These are phyloP conservation scores for Gonocerus acuteangulatus DNA, from an alignment of 2,888 invertebrate species.

Conservation along the genomic window DNA sequence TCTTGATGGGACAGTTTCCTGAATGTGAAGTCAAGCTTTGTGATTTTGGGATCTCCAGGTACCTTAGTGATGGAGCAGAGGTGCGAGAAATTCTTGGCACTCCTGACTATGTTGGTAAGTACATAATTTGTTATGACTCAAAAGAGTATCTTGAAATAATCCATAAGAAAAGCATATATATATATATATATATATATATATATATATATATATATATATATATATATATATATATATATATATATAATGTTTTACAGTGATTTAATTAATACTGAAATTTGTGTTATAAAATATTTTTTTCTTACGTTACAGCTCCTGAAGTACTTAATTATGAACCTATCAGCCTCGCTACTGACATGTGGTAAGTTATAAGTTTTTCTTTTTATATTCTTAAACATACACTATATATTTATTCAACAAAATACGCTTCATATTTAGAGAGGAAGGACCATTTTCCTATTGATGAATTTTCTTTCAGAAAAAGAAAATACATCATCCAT, in stretches of 20 bases:
- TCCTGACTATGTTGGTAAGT: slow-evolving; percentile 59
- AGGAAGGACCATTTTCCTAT: no score
- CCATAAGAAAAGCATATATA: no score
- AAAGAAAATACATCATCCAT: no score
- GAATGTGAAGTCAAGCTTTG: slow-evolving; percentile 54
- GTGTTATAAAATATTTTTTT: no score
- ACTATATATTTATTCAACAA: not conserved
- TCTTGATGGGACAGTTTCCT: slow-evolving; percentile 53
- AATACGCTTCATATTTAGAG: no score
- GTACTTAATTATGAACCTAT: slow-evolving; percentile 92
- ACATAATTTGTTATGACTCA: not conserved
- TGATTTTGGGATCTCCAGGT: slow-evolving; percentile 56
- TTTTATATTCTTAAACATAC: not conserved
- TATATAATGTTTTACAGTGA: no score
- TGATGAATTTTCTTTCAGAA: no score
- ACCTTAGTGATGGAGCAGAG: slow-evolving; percentile 54
- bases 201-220: not conserved
- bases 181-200: not conserved
- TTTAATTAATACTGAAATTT: no score
- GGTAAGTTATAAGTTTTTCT: slow-evolving; percentile 46
- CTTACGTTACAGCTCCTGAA: slow-evolving; percentile 66
- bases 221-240: not conserved
- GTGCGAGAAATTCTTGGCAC: slow-evolving; percentile 60
- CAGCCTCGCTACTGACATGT: slow-evolving; percentile 88
- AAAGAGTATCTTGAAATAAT: not conserved